Evolutionary conservation across 2,888 invertebrate species (phyloP).

Genomic region (Pyrrhosoma nymphula): DNA sequence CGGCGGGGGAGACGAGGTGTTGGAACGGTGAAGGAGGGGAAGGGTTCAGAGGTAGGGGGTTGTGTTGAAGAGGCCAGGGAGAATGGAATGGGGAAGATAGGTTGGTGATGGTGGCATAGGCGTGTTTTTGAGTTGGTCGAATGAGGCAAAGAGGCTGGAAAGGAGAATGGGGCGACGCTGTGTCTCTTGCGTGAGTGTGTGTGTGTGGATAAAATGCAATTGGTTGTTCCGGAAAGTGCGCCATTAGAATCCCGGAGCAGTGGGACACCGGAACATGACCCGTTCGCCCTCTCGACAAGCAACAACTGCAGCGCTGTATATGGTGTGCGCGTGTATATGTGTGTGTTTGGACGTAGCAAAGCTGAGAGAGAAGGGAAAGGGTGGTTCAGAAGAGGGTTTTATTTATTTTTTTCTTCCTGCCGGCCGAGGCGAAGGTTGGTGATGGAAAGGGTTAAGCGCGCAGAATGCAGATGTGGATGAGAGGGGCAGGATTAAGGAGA

Average conservation of each 20-base stretch:
- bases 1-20: background rate
- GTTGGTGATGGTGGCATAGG: background rate
- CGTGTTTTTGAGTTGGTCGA: background rate
- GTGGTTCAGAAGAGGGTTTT: background rate
- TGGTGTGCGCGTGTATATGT: background rate
- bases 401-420: background rate
- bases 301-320: conserved; percentile 60
- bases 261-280: conserved; percentile 60
- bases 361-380: background rate
- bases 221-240: conserved; percentile 64
- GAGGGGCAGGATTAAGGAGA: background rate
- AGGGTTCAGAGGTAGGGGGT: background rate
- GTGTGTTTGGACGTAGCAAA: background rate
- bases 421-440: background rate
- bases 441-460: background rate
- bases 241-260: conserved; percentile 52
- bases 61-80: background rate
- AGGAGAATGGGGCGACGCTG: background rate
- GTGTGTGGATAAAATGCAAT: conserved; percentile 33
- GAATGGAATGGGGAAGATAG: background rate
- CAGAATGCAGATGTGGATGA: background rate
- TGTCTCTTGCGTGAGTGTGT: background rate
- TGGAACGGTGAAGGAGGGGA: background rate
- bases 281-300: conserved; percentile 64
- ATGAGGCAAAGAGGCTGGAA: background rate